Base-by-base conservation (phyloP, 2,888 invertebrate species). In the Sesamia inferens region DNA sequence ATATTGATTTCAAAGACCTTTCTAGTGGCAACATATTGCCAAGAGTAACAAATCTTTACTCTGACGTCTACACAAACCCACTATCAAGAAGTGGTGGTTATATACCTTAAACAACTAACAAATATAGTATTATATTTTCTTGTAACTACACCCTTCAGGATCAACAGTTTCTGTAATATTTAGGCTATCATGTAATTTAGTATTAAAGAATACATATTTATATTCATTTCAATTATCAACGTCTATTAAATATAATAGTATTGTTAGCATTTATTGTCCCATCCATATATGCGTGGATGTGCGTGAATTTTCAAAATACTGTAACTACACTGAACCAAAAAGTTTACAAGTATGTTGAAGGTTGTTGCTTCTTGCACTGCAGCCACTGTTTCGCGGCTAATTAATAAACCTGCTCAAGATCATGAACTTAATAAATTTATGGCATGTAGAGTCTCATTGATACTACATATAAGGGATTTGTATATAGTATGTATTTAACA, bases 31-130 rank as follows among this genome's bases (percentile, higher is more conserved):
- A 76, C 8, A 78, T 67, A 70, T 69, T 87, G 55, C 88, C 85
- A 42, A 82, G 87, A 79, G 76, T 86, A 2, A 87, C 54, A 59
- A 68, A 65, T 19, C 68, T 82, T 10, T 83, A 76, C 44, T 69
- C 81, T 39, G 74, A 86, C 64, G 24, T 59, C 0, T 83, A 64
- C 7, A 68, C 39, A 16, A 87, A 87, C 71, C 84, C 83, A 13
- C 70, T 76, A n/a, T 72, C 81, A 8, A 83, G 71, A 68, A 70
- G 54, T 61, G 69, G 70, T 61, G 0, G 47, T n/a, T 78, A 54
- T 78, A 24, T 75, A 42, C 74, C 74, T n/a, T 74, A 57, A 39
- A n/a, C 47, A 54, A n/a, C 14, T 51, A n/a, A 54, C 51, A n/a
- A n/a, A 10, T 8, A 51, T 51, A 51, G 19, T 19, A 11, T 22